Base-by-base conservation (phyloP, 2,113 vertebrate species). In the Carassius gibelio region DNA sequence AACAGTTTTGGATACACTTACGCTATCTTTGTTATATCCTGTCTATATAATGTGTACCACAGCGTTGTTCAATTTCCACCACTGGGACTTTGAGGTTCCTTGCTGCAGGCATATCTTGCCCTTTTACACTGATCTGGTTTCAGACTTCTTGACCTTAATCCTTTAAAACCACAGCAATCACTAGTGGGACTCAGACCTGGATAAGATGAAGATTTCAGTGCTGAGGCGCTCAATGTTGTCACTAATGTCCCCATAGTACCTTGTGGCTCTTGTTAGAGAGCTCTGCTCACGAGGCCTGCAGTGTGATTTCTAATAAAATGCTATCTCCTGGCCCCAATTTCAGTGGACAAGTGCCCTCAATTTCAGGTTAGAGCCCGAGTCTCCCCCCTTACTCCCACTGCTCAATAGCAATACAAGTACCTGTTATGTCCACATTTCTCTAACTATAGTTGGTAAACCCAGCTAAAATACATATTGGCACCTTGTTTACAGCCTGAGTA, bases 311-410 rank as follows among this genome's bases (percentile, higher is more conserved):
- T 83, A 89, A 90, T 88, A 87, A 92, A 94, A 93, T 87, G 86
- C 87, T 87, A 90, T 92, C 85, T 88, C 88, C 86, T 89, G 90
- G 90, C 92, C 93, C 34, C 93, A 91, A 92, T 93, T 91, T 92
- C 89, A 75, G 85, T 84, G 55, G 84, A 89, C 89, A 90, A 85
- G 89, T 91, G 92, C 90, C 90, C 89, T 89, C 92, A 90, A 90
- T 91, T 92, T 93, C 83, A 89, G 85, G 86, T 86, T 87, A 61
- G 88, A 89, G 91, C 86, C 83, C 55, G 19, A 23, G 30, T 6
- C 69, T 88, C 13, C 75, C 71, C 80, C 72, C 10, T 34, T 17
- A 78, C 77, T 92, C 90, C 88, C 81, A 23, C 71, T 7, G 85
- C 86, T 71, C 48, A 13, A 72, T 48, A 5, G 61, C 61, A 38